Percentiles rank a stretch among this genome's conserved stretches.
Conservation (phyloP, 2,797 vertebrate genomes). For the Sebastes taczanowskii region DNA sequence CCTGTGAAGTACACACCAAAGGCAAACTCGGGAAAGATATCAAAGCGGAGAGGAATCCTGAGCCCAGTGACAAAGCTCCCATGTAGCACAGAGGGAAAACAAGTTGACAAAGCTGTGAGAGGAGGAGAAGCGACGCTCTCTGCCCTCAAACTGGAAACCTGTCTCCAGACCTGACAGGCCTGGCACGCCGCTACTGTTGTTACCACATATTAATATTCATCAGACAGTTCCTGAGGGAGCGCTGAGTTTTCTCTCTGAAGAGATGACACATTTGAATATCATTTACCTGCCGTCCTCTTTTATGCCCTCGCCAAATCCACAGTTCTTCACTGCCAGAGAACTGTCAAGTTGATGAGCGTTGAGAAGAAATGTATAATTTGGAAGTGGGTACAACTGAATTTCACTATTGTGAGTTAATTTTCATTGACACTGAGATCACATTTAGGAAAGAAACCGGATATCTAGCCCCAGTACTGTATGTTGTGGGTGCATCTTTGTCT, state of each 20-base stretch:
- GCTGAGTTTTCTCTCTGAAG: conserved; percentile 58
- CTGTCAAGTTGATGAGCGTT: conserved; percentile 25
- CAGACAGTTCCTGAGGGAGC: conserved; percentile 62
- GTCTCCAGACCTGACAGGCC: conserved; percentile 72
- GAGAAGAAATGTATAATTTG: conserved; percentile 34
- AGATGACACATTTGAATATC: conserved; percentile 73
- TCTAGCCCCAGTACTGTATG: neutral
- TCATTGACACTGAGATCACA: conserved; percentile 2
- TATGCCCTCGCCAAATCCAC: conserved; percentile 39
- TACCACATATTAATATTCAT: conserved; percentile 79
- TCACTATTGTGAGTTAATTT: neutral
- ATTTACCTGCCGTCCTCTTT: conserved; percentile 68
- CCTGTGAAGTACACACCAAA: conserved; percentile 69
- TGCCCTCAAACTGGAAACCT: conserved; percentile 65
- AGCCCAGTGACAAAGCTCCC: conserved; percentile 41
- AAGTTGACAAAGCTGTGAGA: conserved; percentile 64
- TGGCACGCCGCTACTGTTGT: conserved; percentile 61
- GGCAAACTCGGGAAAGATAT: conserved; percentile 56
- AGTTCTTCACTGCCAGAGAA: conserved; percentile 40
- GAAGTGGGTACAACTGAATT: conserved; percentile 9
- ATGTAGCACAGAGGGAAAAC: conserved; percentile 50
- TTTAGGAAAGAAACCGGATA: neutral
- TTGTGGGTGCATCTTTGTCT: neutral
- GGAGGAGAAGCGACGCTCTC: conserved; percentile 57
- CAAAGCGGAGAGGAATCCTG: conserved; percentile 56